Evolutionary conservation across 2,888 invertebrate species (phyloP).

Genomic region (Nymphalis urticae): DNA sequence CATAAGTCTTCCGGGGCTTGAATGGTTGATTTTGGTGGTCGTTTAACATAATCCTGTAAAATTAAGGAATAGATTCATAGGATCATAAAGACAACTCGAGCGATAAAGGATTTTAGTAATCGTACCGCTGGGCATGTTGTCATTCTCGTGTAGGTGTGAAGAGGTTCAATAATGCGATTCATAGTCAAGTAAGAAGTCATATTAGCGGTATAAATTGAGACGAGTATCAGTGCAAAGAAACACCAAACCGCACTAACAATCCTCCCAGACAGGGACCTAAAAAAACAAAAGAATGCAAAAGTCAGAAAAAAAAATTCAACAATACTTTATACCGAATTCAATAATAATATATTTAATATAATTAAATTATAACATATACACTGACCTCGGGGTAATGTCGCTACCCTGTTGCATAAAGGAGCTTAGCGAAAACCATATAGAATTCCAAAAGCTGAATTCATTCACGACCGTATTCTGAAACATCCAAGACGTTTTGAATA

Average conservation of each 20-base stretch:
- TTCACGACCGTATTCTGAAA: conserved; percentile 88
- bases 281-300: conserved; percentile 32
- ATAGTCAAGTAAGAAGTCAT: conserved; percentile 97
- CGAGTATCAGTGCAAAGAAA: conserved; percentile 98
- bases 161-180: conserved; percentile 95
- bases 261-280: conserved; percentile 90
- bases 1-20: conserved; percentile 51
- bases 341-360: not conserved
- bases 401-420: conserved; percentile 99
- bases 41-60: conserved; percentile 16
- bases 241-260: conserved; percentile 99
- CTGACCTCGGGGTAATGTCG: conserved; percentile 95
- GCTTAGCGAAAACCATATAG: conserved; percentile 98
- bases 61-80: not conserved
- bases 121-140: conserved; percentile 66
- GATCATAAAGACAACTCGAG: not conserved
- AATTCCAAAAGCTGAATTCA: conserved; percentile 97
- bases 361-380: conserved; percentile 45
- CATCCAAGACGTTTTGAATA: conserved; percentile 10
- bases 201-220: conserved; percentile 98
- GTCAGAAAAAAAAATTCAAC: not conserved
- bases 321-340: not conserved
- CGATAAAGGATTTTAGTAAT: not conserved
- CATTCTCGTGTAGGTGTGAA: conserved; percentile 76
- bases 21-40: not conserved